Conservation (phyloP, 2,888 invertebrate genomes). For the Diarsia mendica region DNA sequence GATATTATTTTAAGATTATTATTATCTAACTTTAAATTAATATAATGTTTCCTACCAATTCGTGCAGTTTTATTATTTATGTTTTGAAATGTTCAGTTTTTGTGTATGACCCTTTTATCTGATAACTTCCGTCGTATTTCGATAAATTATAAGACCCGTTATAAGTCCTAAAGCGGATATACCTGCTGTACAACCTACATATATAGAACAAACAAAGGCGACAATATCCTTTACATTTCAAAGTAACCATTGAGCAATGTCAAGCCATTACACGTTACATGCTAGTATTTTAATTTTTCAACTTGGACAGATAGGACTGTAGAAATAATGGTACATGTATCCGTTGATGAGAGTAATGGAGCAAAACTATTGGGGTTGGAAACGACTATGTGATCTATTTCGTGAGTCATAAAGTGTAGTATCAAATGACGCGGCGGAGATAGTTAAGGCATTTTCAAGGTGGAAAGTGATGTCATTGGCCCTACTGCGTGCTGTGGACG, state of each 20-base stretch:
- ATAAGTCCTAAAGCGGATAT: constrained; percentile 21
- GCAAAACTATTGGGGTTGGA: constrained; percentile 52
- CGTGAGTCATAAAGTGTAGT: constrained; percentile 71
- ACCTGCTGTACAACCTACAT: constrained; percentile 12
- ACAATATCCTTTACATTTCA: constrained; percentile 50
- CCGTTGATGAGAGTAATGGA: constrained; percentile 65
- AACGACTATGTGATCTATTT: constrained; percentile 70
- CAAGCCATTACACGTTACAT: constrained; percentile 65
- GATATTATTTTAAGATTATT: too few relatives aligned
- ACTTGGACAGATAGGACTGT: constrained; percentile 76
- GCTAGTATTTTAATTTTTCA: constrained; percentile 72
- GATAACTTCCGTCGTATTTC: constrained; percentile 9
- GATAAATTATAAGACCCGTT: neutral
- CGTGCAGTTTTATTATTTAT: too few relatives aligned
- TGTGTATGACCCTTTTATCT: too few relatives aligned
- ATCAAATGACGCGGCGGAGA: constrained; percentile 62
- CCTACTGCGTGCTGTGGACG: constrained; percentile 81
- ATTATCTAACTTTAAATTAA: too few relatives aligned
- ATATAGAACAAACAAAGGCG: constrained; percentile 41
- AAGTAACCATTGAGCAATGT: constrained; percentile 60
- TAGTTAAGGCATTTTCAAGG: constrained; percentile 75
- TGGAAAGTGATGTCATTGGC: constrained; percentile 85
- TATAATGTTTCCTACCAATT: too few relatives aligned
- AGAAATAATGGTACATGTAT: constrained; percentile 75
- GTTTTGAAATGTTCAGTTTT: too few relatives aligned